Base-by-base conservation (phyloP, 1,140 invertebrate genomes). In the Drosophila bocki region DNA sequence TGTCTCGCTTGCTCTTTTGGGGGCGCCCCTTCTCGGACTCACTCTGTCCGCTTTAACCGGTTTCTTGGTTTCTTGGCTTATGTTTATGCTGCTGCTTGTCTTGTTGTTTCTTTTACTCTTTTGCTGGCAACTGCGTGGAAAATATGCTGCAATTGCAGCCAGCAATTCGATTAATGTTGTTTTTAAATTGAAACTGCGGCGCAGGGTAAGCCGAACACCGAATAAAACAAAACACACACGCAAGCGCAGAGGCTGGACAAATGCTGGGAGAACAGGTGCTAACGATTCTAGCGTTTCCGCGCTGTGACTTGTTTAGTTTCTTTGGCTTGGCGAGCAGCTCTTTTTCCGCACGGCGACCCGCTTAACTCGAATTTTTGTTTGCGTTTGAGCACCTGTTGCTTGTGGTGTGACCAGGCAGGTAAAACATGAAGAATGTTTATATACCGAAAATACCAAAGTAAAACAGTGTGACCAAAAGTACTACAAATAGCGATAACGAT, bases 231-330 rank as follows among this genome's bases (percentile, higher is more conserved):
- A 37, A 37, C 44, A 42, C 63, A 68, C 51, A 39, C 48, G 42
- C 56, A 51, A 33, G 57, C 37, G 42, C 48, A 53, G 15, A 37
- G 64, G 48, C 48, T 44, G 41, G 53, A 67, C 75, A 63, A 82
- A 87, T 87, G 76, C 64, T 74, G 60, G 64, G 67, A 33, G 59
- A 82, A 87, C 83, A 87, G 83, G 83, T 87, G 83, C 60, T 54
- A 68, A 58, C 45, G 32, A 61, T 79, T 59, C 50, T 59, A 39
- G 53, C 62, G 58, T 61, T 63, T 63, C 62, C 69, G 61, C 53
- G 33, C 44, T 57, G 51, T 39, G 63, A 68, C 63, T 70, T 84
- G 75, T 53, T 63, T 70, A 54, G 53, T 59, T 39, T 63, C 45
- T 54, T 72, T 72, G 41, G 48, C 60, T 59, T 59, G 42, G 47